Conservation (phyloP, 2,797 vertebrate species). For the Tapera naevia region DNA sequence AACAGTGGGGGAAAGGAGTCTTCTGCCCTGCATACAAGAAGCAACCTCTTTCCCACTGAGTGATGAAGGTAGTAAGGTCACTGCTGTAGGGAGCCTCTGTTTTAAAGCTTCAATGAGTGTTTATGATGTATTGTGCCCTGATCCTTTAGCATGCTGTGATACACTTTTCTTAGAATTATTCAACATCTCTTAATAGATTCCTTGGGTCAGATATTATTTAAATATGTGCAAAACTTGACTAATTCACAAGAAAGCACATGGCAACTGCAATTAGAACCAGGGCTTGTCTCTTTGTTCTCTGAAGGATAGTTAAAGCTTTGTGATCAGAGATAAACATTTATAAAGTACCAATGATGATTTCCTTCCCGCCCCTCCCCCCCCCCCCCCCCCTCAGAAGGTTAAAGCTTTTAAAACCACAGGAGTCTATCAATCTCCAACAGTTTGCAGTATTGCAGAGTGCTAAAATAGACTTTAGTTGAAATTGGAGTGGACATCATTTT, state of each 20-base stretch:
- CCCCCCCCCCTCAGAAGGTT: neutral
- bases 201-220: constrained; percentile 6
- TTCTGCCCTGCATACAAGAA: neutral
- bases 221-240: neutral
- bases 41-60: neutral
- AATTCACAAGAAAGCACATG: neutral
- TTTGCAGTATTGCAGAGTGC: neutral
- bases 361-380: too few species aligned
- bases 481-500: neutral
- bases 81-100: neutral
- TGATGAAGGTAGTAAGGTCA: neutral
- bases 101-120: neutral
- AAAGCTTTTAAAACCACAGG: neutral
- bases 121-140: neutral
- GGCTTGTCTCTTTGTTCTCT: neutral
- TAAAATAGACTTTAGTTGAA: neutral
- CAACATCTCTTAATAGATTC: neutral
- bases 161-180: neutral
- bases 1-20: neutral
- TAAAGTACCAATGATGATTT: neutral
- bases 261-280: neutral
- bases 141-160: neutral
- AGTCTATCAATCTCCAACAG: neutral
- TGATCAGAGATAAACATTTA: neutral
- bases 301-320: neutral